A percentile compares a stretch with the other conserved stretches of the same genome.
phyloP scores from a whole-genome alignment of 2,888 invertebrate species.

The Harpalus rubripes region DNA sequence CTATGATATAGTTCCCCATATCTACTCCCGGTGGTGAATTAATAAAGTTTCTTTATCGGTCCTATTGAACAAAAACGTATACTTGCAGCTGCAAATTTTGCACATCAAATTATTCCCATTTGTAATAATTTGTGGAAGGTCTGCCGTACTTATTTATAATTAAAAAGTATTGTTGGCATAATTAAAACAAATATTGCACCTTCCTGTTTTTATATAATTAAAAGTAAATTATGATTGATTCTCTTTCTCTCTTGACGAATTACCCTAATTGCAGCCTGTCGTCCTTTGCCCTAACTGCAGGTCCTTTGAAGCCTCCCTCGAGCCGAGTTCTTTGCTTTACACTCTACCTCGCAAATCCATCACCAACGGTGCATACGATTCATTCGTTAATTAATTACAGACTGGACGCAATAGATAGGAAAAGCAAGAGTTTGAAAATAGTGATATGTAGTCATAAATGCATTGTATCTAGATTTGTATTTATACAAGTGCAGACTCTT shows the following conservation, averaged over 20 bases:
- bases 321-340: slow-evolving; percentile 35
- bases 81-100: too few relatives aligned
- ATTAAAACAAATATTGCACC: background rate
- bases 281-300: slow-evolving; percentile 6
- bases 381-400: slow-evolving; percentile 52
- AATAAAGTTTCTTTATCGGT: too few relatives aligned
- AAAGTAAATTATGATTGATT: slow-evolving; percentile 32
- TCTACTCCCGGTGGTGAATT: too few relatives aligned
- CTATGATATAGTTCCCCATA: too few relatives aligned
- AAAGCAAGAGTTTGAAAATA: background rate
- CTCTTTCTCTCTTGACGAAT: slow-evolving; percentile 47
- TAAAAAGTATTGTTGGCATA: background rate
- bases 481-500: too few relatives aligned
- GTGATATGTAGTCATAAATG: too few relatives aligned
- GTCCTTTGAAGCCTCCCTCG: slow-evolving; percentile 50
- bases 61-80: too few relatives aligned
- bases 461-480: too few relatives aligned
- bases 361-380: slow-evolving; percentile 19
- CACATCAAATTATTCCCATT: too few relatives aligned
- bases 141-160: background rate
- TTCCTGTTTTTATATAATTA: background rate
- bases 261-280: slow-evolving; percentile 59
- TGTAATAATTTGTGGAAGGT: too few relatives aligned
- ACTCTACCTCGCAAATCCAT: background rate
- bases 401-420: background rate